Evolutionary conservation across 2,888 invertebrate genomes (phyloP), one percentile per base, ranked within the genome.

Genomic region (Leptinotarsa peninsularis): DNA sequence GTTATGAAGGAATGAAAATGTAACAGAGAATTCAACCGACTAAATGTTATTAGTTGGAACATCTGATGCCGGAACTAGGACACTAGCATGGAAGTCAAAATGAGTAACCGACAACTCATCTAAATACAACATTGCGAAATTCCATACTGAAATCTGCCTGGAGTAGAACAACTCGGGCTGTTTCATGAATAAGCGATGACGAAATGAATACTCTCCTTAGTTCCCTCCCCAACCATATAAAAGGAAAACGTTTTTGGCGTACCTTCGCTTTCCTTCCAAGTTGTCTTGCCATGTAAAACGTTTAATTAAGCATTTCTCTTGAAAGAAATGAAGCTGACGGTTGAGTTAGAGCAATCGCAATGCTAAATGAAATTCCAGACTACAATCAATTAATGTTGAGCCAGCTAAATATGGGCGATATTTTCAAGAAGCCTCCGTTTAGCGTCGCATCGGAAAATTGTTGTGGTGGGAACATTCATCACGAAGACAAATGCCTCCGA

Each of bases 281-380:
- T 56, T 56, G 69, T 69, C 69, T 69, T 50, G 56, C 56, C 54
- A 56, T 52, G 69, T 56, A 56, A 50, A 69, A 69, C 56, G 69
- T 50, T 56, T 56, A 69, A 69, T 69, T 69, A 50, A 69, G 69
- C 69, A 69, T 23, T 54, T 69, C 58, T 54, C 69, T 58, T 1
- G 69, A 50, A 56, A 69, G 69, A 69, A 27, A 69, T 69, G 43
- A 54, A 56, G 33, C 69, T 56, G 69, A 33, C 54, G 69, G 56
- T 56, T 27, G 56, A 69, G 69, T 56, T 69, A 69, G 56, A 69
- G 69, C 69, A 56, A 69, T 69, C 54, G 56, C 43, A n/a, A 69
- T 56, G 69, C 69, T 43, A 69, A 69, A 69, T 69, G 69, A 69
- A 69, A 69, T 69, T 69, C 69, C 69, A 54, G 54, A n/a, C 69